Evolutionary conservation across 2,797 vertebrate genomes (phyloP), one percentile per base, ranked within the genome.

Genomic region (Buphagus erythrorhynchus): DNA sequence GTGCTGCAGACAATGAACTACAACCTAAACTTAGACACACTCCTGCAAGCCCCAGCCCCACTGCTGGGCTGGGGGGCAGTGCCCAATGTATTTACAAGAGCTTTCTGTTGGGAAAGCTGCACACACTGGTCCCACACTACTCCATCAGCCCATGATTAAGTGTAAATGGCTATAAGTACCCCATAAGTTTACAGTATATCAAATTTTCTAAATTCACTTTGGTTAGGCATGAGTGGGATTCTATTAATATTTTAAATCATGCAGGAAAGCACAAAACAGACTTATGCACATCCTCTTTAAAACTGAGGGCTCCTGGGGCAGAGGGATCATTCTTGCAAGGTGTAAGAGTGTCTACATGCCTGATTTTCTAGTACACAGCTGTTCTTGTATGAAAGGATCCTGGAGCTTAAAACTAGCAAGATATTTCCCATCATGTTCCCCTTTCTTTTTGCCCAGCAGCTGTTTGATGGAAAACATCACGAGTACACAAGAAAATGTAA

Each of bases 81-180:
- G 9, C 33, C 36, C 49, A 9, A 4, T 3, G 28, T 31, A 25
- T 79, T 31, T 72, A 43, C 62, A 75, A 11, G 7, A 58, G 38
- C 22, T 59, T 90, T 92, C 76, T 93, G n/a, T 16, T 69, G 52
- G 59, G 55, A 96, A 87, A 87, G 54, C 52, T 62, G 78, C n/a
- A 69, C 3, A 4, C 46, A 1, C 25, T 4, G 1, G 11, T 93
- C 79, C 75, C 62, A 58, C 75, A 9, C 51, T 36, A 12, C 42
- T 85, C 57, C 42, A 33, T 72, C 69, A 91, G 49, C 18, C 51
- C 46, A 13, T 25, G 10, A 88, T 93, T 77, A 88, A 55, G 35
- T 58, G 31, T 65, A 83, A 96, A 86, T 65, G 45, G 63, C 19
- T 81, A 0, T 52, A 69, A 93, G n/a, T 6, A 29, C 61, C 31